A percentile compares a stretch with the other conserved stretches of the same genome.
Conservation (phyloP, 2,797 vertebrate species). For the Spea hammondii region DNA sequence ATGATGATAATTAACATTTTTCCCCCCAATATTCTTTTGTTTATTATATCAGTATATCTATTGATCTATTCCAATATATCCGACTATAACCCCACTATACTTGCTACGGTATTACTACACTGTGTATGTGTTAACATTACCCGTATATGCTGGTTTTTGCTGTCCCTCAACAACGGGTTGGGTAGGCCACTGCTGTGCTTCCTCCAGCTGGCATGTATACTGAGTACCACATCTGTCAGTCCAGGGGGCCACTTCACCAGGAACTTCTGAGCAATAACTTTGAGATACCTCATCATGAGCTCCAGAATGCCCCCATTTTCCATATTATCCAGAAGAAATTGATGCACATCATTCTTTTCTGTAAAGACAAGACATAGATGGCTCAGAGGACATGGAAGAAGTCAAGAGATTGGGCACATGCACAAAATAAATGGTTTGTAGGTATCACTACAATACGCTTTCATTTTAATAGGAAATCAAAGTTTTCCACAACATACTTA, state of each 20-base stretch:
- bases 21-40: too few species aligned
- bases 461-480: too few species aligned
- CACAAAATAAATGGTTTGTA: too few species aligned
- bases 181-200: conserved; percentile 89
- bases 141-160: conserved; percentile 83
- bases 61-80: too few species aligned
- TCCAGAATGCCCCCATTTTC: conserved; percentile 90
- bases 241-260: conserved; percentile 86
- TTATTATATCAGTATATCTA: too few species aligned
- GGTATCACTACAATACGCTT: too few species aligned
- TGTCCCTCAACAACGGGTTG: conserved; percentile 88
- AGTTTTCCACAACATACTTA: too few species aligned
- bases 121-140: conserved; percentile 60
- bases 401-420: background rate
- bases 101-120: background rate
- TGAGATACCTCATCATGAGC: conserved; percentile 91
- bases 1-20: too few species aligned
- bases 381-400: background rate
- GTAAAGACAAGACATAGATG: background rate
- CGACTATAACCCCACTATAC: background rate
- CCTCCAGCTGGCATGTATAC: conserved; percentile 86
- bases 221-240: conserved; percentile 81
- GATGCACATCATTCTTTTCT: conserved; percentile 91
- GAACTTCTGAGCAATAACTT: conserved; percentile 86
- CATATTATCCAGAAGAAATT: conserved; percentile 83